A percentile compares a stretch with the other conserved stretches of the same genome.
Evolutionary conservation across 1,140 invertebrate species (phyloP).

Genomic region (Magallana angulata): DNA sequence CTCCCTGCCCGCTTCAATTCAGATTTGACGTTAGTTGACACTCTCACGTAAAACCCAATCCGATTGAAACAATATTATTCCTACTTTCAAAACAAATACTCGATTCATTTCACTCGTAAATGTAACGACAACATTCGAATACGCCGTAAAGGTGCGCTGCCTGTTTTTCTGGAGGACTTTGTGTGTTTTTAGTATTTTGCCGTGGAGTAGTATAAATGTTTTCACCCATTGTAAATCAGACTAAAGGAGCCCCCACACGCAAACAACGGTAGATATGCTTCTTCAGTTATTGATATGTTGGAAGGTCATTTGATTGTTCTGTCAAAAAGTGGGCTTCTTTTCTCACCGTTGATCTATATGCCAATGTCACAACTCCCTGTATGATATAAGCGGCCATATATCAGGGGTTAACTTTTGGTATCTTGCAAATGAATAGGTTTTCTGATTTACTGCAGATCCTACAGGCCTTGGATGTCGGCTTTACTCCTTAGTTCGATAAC

Average conservation of each 20-base stretch:
- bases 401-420: no score
- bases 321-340: slow-evolving; percentile 14
- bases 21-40: not conserved
- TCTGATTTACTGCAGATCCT: no score
- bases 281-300: not conserved
- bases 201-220: not conserved
- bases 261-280: not conserved
- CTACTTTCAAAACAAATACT: not conserved
- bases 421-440: no score
- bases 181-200: not conserved
- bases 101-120: slow-evolving; percentile 1
- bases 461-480: no score
- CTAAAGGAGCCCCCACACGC: not conserved
- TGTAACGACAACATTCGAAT: slow-evolving; percentile 2
- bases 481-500: no score
- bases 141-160: not conserved
- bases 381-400: no score
- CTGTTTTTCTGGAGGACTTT: not conserved
- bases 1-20: not conserved
- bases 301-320: not conserved
- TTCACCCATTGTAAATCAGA: slow-evolving; percentile 4
- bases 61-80: slow-evolving; percentile 1
- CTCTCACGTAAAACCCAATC: not conserved
- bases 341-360: not conserved
- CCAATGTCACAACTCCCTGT: no score